A percentile compares a stretch with the other conserved stretches of the same genome.
Evolutionary conservation across 2,113 vertebrate species (phyloP).

Genomic region (Cygnus buccinator): DNA sequence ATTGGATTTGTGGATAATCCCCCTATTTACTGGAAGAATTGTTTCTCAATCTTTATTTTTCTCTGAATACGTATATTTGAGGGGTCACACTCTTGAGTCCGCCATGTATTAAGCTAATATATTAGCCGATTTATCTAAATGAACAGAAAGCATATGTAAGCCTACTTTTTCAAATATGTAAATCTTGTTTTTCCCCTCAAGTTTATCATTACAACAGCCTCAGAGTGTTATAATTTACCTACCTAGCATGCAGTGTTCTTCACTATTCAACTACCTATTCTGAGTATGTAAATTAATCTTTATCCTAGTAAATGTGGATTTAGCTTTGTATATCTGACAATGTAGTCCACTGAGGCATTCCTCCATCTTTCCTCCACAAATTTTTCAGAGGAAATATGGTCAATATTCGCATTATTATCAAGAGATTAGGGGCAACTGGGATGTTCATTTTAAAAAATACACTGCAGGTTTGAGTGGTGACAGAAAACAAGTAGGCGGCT

Average conservation of each 20-base stretch:
- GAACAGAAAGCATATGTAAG: background rate
- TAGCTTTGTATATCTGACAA: background rate
- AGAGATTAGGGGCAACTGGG: background rate
- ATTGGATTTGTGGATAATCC: constrained; percentile 23
- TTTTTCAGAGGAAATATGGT: constrained; percentile 5
- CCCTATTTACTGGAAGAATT: background rate
- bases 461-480: background rate
- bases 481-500: background rate
- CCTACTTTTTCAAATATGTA: background rate
- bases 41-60: constrained; percentile 11
- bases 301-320: background rate
- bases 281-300: background rate
- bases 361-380: background rate
- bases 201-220: background rate
- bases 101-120: background rate
- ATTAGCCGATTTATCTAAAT: background rate
- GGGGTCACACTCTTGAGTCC: background rate
- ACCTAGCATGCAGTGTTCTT: background rate
- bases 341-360: background rate
- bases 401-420: constrained; percentile 33
- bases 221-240: background rate
- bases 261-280: background rate
- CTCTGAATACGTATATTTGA: background rate
- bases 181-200: background rate
- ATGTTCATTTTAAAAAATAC: background rate